phyloP scores from a whole-genome alignment of 2,888 invertebrate species.

The Sminthurides aquaticus region DNA sequence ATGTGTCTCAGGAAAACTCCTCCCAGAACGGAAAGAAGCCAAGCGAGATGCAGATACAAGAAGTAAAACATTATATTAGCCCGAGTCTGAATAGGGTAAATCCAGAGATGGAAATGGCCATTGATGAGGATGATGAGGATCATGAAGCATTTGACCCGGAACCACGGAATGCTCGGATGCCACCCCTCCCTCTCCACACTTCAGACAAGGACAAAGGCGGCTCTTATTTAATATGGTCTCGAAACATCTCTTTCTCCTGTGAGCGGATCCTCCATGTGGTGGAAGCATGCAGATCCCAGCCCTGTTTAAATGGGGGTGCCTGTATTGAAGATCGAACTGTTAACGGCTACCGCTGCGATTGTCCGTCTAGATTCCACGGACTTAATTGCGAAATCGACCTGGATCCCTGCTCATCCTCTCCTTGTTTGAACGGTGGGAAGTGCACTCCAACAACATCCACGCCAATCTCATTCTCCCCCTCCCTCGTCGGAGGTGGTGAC shows the following conservation, averaged over 20 bases:
- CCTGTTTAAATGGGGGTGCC: slow-evolving; percentile 69
- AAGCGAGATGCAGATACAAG: slow-evolving; percentile 39
- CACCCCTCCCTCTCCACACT: slow-evolving; percentile 38
- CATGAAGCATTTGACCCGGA: slow-evolving; percentile 26
- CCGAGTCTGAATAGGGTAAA: slow-evolving; percentile 36
- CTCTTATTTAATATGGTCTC: slow-evolving; percentile 37
- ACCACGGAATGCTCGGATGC: slow-evolving; percentile 34
- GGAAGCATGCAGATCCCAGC: slow-evolving; percentile 62
- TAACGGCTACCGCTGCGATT: slow-evolving; percentile 63
- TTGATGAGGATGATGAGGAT: slow-evolving; percentile 32
- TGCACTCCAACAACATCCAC: slow-evolving; percentile 57
- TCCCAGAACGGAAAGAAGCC: slow-evolving; percentile 25
- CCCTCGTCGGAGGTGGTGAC: slow-evolving; percentile 37
- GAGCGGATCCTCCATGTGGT: slow-evolving; percentile 44
- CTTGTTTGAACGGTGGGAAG: slow-evolving; percentile 52
- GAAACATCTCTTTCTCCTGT: slow-evolving; percentile 42
- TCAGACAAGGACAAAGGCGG: slow-evolving; percentile 38
- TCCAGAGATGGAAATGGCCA: slow-evolving; percentile 21
- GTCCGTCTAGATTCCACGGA: slow-evolving; percentile 70
- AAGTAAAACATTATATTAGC: slow-evolving; percentile 43
- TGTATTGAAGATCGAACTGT: slow-evolving; percentile 53
- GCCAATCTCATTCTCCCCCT: slow-evolving; percentile 41
- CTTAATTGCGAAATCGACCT: slow-evolving; percentile 73
- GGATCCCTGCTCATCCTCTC: slow-evolving; percentile 79
- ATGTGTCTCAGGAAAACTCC: slow-evolving; percentile 50